Evolutionary conservation across 2,888 invertebrate genomes (phyloP).

Genomic region (Troides aeacus): DNA sequence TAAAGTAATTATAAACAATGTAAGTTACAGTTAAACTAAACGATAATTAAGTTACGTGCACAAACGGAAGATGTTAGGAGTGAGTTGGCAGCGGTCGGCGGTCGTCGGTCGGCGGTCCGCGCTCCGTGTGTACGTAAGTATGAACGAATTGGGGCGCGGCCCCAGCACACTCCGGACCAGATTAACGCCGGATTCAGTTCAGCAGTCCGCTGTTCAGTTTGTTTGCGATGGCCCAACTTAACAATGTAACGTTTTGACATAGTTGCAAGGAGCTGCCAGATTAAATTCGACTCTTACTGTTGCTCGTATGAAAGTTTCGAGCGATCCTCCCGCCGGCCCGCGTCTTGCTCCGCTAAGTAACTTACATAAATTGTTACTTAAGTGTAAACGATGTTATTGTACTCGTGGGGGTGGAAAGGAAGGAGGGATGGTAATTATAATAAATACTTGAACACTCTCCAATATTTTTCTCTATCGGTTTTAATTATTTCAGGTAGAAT

Average conservation of each 20-base stretch:
- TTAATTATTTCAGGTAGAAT: no score
- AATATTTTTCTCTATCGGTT: no score
- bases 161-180: slow-evolving; percentile 27
- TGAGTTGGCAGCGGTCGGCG: slow-evolving; percentile 21
- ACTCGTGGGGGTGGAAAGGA: neutral
- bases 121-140: slow-evolving; percentile 9
- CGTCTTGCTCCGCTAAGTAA: no score
- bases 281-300: slow-evolving; percentile 25
- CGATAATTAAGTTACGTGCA: slow-evolving; percentile 23
- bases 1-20: no score
- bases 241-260: slow-evolving; percentile 37
- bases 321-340: slow-evolving; percentile 7
- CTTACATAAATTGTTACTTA: no score
- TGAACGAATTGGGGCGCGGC: slow-evolving; percentile 1
- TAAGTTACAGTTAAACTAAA: neutral
- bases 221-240: slow-evolving; percentile 32
- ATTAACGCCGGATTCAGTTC: slow-evolving; percentile 35
- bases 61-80: slow-evolving; percentile 20
- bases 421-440: no score
- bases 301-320: slow-evolving; percentile 20
- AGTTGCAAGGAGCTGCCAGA: slow-evolving; percentile 27
- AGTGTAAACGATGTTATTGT: no score
- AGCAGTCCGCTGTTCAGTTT: slow-evolving; percentile 28
- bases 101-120: neutral
- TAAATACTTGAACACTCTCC: no score